Base-by-base conservation (phyloP, 2,888 invertebrate genomes). In the Elegia similella region DNA sequence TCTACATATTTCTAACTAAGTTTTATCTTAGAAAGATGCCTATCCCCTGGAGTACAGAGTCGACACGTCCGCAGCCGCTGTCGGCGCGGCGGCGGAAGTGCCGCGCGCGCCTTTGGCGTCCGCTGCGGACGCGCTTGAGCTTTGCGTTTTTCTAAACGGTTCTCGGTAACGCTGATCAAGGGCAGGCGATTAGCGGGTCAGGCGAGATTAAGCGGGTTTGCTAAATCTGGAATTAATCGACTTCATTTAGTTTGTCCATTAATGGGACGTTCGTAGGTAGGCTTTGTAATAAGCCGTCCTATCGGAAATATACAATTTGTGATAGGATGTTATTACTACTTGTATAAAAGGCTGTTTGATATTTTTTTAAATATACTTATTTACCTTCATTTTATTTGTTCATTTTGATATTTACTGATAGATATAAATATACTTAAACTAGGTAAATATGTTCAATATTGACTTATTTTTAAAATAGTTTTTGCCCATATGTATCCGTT, bases 41-140 rank as follows among this genome's bases (percentile, higher is more conserved):
- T 30, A 50, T 15, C 50, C 10, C 16, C 17, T 17, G 12, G 46
- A 6, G 23, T 34, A 34, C 6, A 50, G 30, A 50, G 48, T 38
- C 34, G 50, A 38, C 12, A 48, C 50, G 12, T 50, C 46, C 46
- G 46, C 6, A 3, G 23, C 5, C 23, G 23, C n/a, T n/a, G n/a
- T n/a, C n/a, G n/a, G n/a, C 16, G 44, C 13, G 58, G 30, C 58
- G 43, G 42, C 64, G 68, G 66, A 66, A 60, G 47, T 65, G 55
- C 64, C 64, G 46, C 58, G 53, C 30, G 53, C 47, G 61, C 60
- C 59, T 12, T 46, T 30, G 29, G 52, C 62, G 57, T 66, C 68
- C 65, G 65, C 54, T 60, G 15, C 32, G 32, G 32, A 32, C 32
- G 32, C 32, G 12, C 12, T n/a, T 6, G n/a, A n/a, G n/a, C 10